Evolutionary conservation across 2,888 invertebrate genomes (phyloP).

Genomic region (Sceliomorpha sp.): DNA sequence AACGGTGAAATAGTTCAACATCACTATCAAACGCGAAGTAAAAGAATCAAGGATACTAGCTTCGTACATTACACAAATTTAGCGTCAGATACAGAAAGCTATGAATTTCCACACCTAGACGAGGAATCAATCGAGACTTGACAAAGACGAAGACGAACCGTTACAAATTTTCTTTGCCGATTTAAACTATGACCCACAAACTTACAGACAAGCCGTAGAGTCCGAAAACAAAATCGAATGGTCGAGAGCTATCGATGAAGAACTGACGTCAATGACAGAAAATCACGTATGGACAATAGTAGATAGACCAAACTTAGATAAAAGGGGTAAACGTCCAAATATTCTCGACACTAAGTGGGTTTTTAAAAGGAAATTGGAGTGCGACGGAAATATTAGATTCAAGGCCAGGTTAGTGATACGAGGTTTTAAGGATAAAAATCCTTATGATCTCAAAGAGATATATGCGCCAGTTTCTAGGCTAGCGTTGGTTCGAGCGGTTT

Average conservation of each 20-base stretch:
- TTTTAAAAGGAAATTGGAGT: slow-evolving; percentile 29
- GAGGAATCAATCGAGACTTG: slow-evolving; percentile 1
- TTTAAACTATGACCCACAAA: slow-evolving; percentile 3
- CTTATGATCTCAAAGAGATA: too few species aligned
- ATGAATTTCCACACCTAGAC: slow-evolving; percentile 3
- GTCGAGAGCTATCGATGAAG: slow-evolving; percentile 11
- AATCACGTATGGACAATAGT: slow-evolving; percentile 38
- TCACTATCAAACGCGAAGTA: slow-evolving; percentile 4
- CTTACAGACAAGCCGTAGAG: slow-evolving; percentile 11
- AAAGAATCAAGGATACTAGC: not conserved
- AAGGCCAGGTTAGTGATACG: slow-evolving; percentile 32
- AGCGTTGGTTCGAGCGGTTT: slow-evolving; percentile 27
- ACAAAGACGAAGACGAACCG: slow-evolving; percentile 6
- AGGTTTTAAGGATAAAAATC: too few species aligned
- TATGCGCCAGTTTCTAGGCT: too few species aligned
- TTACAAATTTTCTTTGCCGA: not conserved
- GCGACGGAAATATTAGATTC: slow-evolving; percentile 6
- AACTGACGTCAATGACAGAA: slow-evolving; percentile 23
- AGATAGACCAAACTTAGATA: slow-evolving; percentile 14
- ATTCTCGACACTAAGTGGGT: slow-evolving; percentile 42
- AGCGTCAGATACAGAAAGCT: not conserved
- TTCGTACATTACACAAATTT: not conserved
- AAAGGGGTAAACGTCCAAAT: slow-evolving; percentile 10
- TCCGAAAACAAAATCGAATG: slow-evolving; percentile 15
- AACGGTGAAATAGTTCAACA: not conserved